Conservation (phyloP, 2,888 invertebrate species). For the Catonia carolina region DNA sequence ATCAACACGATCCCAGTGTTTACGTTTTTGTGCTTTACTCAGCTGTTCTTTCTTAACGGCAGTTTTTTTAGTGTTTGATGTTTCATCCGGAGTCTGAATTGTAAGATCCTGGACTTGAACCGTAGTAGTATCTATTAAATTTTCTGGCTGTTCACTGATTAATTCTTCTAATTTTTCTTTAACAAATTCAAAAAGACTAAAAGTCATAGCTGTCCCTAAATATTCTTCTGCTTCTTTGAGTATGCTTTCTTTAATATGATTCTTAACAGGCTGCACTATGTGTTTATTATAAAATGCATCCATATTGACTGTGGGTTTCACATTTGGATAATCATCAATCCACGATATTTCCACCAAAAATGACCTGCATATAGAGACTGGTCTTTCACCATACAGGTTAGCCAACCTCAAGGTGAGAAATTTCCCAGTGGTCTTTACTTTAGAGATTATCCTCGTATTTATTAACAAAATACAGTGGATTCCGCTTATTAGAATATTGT, state of each 20-base stretch:
- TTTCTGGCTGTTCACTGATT: slow-evolving; percentile 62
- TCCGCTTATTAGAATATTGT: too few species aligned
- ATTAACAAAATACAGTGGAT: too few species aligned
- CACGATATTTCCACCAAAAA: slow-evolving; percentile 84
- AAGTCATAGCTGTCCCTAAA: slow-evolving; percentile 90
- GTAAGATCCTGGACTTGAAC: slow-evolving; percentile 7
- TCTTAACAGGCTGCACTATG: slow-evolving; percentile 66
- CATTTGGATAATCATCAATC: slow-evolving; percentile 79
- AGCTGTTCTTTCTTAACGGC: slow-evolving; percentile 70
- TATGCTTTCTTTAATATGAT: slow-evolving; percentile 56
- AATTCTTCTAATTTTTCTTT: slow-evolving; percentile 74
- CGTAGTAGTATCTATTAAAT: slow-evolving; percentile 29
- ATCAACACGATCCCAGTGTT: slow-evolving; percentile 80
- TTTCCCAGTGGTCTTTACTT: too few species aligned
- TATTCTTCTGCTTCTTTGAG: slow-evolving; percentile 70
- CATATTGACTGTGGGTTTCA: slow-evolving; percentile 72
- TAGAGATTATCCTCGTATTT: too few species aligned
- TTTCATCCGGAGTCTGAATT: too few species aligned
- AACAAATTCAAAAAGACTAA: slow-evolving; percentile 83
- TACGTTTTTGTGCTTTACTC: slow-evolving; percentile 85
- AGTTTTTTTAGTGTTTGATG: too few species aligned
- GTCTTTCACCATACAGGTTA: too few species aligned
- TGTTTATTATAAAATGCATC: slow-evolving; percentile 91
- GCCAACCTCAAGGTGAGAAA: too few species aligned
- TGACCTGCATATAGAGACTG: too few species aligned